These are phyloP conservation scores for Arvicanthis niloticus DNA, from an alignment of 2,113 vertebrate species.

Conservation along the genomic window DNA sequence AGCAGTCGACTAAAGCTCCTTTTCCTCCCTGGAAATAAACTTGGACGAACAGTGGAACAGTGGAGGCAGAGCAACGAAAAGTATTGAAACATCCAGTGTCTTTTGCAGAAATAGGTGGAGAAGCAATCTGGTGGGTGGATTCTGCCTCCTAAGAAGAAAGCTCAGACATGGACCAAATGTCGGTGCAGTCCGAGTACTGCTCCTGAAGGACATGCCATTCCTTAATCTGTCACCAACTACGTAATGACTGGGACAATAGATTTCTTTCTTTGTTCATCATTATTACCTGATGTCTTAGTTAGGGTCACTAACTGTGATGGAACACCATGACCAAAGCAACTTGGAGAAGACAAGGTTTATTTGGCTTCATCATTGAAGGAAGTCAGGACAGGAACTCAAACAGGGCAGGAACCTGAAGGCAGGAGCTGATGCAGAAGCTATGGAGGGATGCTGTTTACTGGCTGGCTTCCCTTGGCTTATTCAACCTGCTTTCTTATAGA, in stretches of 20 bases:
- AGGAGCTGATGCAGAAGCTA: background rate
- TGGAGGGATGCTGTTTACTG: background rate
- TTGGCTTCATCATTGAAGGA: background rate
- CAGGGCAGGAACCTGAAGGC: background rate
- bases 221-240: background rate
- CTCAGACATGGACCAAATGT: background rate
- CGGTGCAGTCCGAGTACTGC: accelerated
- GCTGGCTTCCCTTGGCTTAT: background rate
- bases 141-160: background rate
- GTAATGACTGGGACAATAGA: background rate
- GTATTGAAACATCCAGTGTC: background rate
- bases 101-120: background rate
- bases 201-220: background rate
- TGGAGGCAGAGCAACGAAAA: background rate
- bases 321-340: background rate
- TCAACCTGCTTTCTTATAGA: background rate
- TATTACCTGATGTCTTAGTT: background rate
- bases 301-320: background rate
- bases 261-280: background rate
- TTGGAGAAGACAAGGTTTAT: background rate
- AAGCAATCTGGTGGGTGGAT: background rate
- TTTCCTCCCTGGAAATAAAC: constrained; percentile 13
- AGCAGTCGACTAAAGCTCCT: constrained; percentile 32
- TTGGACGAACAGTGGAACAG: constrained; percentile 30
- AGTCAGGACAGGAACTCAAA: background rate